Evolutionary conservation across 2,113 vertebrate genomes (phyloP).

Genomic region (Sisor rabdophorus): DNA sequence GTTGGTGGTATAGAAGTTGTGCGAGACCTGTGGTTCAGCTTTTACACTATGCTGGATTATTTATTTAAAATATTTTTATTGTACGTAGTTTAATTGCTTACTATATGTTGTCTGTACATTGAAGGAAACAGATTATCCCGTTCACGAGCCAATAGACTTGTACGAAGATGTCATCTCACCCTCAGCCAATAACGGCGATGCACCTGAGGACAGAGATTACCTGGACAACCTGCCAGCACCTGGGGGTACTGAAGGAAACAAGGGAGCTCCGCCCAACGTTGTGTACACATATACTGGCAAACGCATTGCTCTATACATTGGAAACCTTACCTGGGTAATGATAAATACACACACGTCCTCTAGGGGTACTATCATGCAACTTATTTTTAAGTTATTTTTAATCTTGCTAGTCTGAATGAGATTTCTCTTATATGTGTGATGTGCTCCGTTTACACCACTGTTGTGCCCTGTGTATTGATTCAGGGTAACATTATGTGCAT

Average conservation of each 20-base stretch:
- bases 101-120: slow-evolving; percentile 37
- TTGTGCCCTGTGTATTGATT: neutral
- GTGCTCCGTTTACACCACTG: neutral
- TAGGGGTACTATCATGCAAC: too few relatives aligned
- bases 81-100: too few relatives aligned
- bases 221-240: slow-evolving; percentile 88
- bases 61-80: too few relatives aligned
- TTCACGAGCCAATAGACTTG: slow-evolving; percentile 94
- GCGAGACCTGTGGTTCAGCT: too few relatives aligned
- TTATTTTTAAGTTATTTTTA: too few relatives aligned
- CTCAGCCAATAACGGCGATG: slow-evolving; percentile 97
- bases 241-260: slow-evolving; percentile 86
- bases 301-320: slow-evolving; percentile 82
- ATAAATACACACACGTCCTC: neutral
- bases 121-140: slow-evolving; percentile 95
- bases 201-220: slow-evolving; percentile 94
- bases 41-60: too few relatives aligned
- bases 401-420: too few relatives aligned
- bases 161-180: slow-evolving; percentile 98
- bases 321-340: slow-evolving; percentile 93
- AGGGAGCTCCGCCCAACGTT: slow-evolving; percentile 87
- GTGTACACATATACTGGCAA: slow-evolving; percentile 96
- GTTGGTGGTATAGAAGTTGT: too few relatives aligned
- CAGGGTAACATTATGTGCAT: too few relatives aligned
- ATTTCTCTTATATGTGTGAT: too few relatives aligned